A percentile compares a stretch with the other conserved stretches of the same genome.
These are phyloP conservation scores for Drosophila suboccidentalis DNA, from an alignment of 2,888 invertebrate species.

Conservation along the genomic window DNA sequence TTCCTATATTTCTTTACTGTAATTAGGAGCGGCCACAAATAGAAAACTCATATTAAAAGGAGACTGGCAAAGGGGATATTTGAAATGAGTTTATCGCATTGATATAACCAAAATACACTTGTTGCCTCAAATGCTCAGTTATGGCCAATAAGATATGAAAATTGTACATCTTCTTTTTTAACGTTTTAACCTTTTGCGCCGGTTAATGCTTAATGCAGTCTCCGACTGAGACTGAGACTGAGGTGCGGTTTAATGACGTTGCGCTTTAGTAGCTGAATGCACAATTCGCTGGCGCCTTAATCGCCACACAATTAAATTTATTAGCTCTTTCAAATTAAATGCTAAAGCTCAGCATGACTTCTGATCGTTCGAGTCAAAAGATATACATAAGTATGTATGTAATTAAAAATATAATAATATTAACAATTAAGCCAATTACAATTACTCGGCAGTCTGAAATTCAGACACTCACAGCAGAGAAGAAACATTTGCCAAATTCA, in stretches of 20 bases:
- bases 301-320: slow-evolving; percentile 72
- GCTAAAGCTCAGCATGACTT: slow-evolving; percentile 62
- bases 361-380: slow-evolving; percentile 34
- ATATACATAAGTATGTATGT: slow-evolving; percentile 2
- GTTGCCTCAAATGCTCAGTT: neutral
- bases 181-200: slow-evolving; percentile 26
- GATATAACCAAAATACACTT: neutral
- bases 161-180: neutral
- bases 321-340: slow-evolving; percentile 66
- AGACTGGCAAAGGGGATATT: neutral
- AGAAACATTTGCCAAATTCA: slow-evolving; percentile 60
- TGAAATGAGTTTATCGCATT: neutral
- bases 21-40: neutral
- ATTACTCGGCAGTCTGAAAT: slow-evolving; percentile 37
- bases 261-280: slow-evolving; percentile 63
- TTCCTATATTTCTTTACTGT: neutral
- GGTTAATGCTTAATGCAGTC: slow-evolving; percentile 6
- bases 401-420: slow-evolving; percentile 66
- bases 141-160: neutral
- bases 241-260: slow-evolving; percentile 55
- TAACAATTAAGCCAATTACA: slow-evolving; percentile 58
- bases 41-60: neutral
- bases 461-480: slow-evolving; percentile 39
- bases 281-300: slow-evolving; percentile 55
- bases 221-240: slow-evolving; percentile 36